Conservation (phyloP, 2,797 vertebrate species). For the Thamnophis elegans region DNA sequence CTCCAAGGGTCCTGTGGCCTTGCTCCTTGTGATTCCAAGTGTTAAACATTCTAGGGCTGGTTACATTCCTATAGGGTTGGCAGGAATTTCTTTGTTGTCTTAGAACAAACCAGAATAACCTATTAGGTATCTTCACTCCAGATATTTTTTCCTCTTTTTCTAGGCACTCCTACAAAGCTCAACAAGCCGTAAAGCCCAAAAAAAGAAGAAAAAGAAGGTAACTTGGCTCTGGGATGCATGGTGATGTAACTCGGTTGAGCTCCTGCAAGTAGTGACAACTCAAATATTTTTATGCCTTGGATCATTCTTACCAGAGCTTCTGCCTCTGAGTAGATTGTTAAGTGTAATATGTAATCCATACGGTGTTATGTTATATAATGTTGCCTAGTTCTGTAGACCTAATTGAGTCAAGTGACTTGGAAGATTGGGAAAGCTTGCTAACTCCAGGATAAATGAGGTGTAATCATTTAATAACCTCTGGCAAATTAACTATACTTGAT, state of each 20-base stretch:
- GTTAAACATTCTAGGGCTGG: background rate
- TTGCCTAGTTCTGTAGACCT: background rate
- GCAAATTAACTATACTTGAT: background rate
- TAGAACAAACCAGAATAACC: background rate
- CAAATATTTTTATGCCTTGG: background rate
- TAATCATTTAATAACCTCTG: background rate
- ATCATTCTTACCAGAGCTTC: background rate
- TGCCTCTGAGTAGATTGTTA: background rate
- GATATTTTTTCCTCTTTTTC: background rate
- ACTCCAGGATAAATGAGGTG: background rate
- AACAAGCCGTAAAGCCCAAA: conserved; percentile 94
- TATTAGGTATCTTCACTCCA: background rate
- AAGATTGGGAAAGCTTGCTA: background rate
- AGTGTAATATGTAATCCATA: background rate
- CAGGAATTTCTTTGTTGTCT: background rate
- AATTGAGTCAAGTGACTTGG: background rate
- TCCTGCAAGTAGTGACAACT: background rate
- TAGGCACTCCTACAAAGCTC: conserved; percentile 96
- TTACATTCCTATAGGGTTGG: background rate
- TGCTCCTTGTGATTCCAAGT: background rate
- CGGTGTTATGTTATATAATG: background rate
- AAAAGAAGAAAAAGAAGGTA: conserved; percentile 99
- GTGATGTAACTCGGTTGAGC: background rate
- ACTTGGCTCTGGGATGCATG: fast-evolving
- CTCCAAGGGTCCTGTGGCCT: background rate